These are phyloP conservation scores for Galleria mellonella DNA, from an alignment of 1,140 invertebrate genomes.

Conservation along the genomic window DNA sequence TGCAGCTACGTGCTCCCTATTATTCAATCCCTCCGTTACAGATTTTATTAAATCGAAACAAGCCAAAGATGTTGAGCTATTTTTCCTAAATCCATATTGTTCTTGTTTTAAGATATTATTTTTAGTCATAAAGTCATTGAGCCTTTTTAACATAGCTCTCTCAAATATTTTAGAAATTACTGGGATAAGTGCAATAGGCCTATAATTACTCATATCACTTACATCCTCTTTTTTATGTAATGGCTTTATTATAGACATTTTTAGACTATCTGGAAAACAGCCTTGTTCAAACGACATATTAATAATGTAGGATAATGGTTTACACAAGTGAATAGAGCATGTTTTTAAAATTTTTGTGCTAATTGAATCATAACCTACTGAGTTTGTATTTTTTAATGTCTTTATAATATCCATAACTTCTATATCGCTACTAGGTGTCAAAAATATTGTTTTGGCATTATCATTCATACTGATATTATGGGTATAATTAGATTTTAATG, in stretches of 20 bases:
- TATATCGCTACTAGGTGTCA: background rate
- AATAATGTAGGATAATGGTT: background rate
- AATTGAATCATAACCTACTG: constrained; percentile 1
- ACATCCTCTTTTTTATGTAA: background rate
- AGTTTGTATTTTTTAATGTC: constrained; percentile 5
- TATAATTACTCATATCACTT: background rate
- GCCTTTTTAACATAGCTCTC: background rate
- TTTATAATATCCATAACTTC: constrained; percentile 3
- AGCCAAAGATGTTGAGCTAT: too few species aligned
- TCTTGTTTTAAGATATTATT: background rate
- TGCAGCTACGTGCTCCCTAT: too few species aligned
- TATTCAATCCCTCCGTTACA: too few species aligned
- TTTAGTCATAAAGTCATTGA: background rate
- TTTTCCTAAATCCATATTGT: background rate
- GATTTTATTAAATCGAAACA: too few species aligned
- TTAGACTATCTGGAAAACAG: background rate
- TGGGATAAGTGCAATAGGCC: background rate
- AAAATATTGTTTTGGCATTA: background rate
- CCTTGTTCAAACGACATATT: background rate
- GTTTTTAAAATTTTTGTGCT: constrained; percentile 1
- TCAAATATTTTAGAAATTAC: background rate
- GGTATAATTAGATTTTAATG: background rate
- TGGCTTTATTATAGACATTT: background rate
- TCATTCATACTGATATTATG: background rate
- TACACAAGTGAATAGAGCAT: background rate